Percentiles rank a stretch among this genome's conserved stretches.
phyloP scores from a whole-genome alignment of 2,797 vertebrate genomes.

The Hoplostethus atlanticus region DNA sequence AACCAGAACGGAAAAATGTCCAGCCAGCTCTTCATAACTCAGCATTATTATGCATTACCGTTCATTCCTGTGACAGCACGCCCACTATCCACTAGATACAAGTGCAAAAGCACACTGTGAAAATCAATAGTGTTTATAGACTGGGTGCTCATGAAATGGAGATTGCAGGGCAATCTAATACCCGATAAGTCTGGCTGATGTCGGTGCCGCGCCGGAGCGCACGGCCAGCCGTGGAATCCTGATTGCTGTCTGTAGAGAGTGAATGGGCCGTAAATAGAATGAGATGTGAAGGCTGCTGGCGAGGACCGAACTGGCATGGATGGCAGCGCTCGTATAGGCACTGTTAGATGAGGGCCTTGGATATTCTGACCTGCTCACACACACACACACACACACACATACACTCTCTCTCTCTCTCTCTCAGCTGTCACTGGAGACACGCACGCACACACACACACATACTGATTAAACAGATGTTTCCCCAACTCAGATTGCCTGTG shows the following conservation, averaged over 20 bases:
- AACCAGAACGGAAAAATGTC: constrained; percentile 41
- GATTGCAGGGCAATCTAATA: constrained; percentile 72
- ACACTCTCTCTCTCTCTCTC: not conserved
- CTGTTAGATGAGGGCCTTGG: constrained; percentile 38
- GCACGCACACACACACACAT: constrained; percentile 9
- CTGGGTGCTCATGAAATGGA: constrained; percentile 77
- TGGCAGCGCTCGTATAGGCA: constrained; percentile 34
- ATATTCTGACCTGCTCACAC: constrained; percentile 32
- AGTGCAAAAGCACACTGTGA: constrained; percentile 67
- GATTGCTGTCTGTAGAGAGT: constrained; percentile 47
- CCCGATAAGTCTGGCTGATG: constrained; percentile 68
- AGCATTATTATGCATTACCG: constrained; percentile 76
- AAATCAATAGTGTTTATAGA: constrained; percentile 85
- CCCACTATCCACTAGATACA: constrained; percentile 63
- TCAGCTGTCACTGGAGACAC: constrained; percentile 21
- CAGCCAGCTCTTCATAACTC: constrained; percentile 28
- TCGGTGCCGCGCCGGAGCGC: constrained; percentile 52
- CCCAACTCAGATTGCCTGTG: not conserved
- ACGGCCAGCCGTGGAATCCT: constrained; percentile 52
- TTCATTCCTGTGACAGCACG: constrained; percentile 59
- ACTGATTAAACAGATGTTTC: constrained; percentile 44
- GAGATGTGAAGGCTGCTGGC: constrained; percentile 51
- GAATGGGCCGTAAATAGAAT: constrained; percentile 60
- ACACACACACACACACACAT: constrained; percentile 9
- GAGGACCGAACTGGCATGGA: constrained; percentile 45